Evolutionary conservation across 1,140 invertebrate species (phyloP), one percentile per base, ranked within the genome.

Genomic region (Bombus haemorrhoidalis): DNA sequence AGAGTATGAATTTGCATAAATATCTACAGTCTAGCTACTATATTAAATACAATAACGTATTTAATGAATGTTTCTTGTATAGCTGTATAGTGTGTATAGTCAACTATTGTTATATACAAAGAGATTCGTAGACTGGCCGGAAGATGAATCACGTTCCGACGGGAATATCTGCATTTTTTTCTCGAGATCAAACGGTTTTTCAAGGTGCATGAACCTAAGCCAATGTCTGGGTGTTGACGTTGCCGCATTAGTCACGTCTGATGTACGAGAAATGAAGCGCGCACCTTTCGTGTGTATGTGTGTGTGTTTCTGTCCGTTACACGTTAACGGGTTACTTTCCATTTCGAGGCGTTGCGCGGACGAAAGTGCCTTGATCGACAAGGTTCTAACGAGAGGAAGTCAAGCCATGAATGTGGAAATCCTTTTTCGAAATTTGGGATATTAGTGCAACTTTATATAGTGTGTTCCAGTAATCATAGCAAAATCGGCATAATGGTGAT

Each of bases 271-370:
- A 71, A 71, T 34, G 64, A 43, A 80, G 37, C 18, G 47, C 69
- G 25, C 71, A 76, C 43, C 81, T 83, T 69, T 82, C 72, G 13
- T 75, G 15, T 32, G 32, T n/a, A 0, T n/a, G 18, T 53, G 47
- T 22, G 18, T 53, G 47, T 37, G 39, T 39, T 57, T 62, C 22
- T 78, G 28, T 8, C 82, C 47, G 75, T 71, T 43, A 71, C 53
- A 6, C n/a, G 39, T 72, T 62, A 79, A 79, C 53, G 66, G 66
- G 68, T 72, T 80, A 85, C 77, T 85, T 85, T 85, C 83, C 76
- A 85, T 85, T 85, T 85, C 83, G 39, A 80, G 83, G 28, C 25
- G 34, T 84, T 34, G 32, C 32, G 15, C 53, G 66, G 41, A 80
- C 32, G 75, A 83, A 78, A 83, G 82, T 78, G 32, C 4, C 59